phyloP scores from a whole-genome alignment of 92 coral and sea anemone genomes.

The Meandrina meandrites region DNA sequence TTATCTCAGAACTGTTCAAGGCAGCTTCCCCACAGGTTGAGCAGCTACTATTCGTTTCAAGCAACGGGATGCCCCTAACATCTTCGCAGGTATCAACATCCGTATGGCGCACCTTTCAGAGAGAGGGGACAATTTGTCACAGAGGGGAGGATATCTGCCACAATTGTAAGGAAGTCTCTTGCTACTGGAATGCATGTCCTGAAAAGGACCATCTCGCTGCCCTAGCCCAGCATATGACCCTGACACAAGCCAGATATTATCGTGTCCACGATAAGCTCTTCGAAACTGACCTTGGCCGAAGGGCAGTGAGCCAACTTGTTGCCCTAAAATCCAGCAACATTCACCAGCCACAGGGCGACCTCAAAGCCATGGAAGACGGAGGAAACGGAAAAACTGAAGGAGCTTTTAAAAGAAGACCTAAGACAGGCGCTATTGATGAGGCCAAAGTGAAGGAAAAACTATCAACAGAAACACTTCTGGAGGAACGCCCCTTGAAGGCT shows the following conservation, averaged over 20 bases:
- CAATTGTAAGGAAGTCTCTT: constrained; percentile 58
- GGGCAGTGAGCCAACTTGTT: constrained; percentile 58
- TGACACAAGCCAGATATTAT: constrained; percentile 48
- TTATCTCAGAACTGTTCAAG: constrained; percentile 44
- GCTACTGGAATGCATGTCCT: constrained; percentile 53
- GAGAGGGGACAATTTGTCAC: constrained; percentile 44
- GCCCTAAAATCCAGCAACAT: background rate
- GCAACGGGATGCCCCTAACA: constrained; percentile 49
- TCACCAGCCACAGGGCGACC: background rate
- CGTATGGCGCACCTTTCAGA: constrained; percentile 56
- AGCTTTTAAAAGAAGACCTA: too few species aligned
- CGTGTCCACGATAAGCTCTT: constrained; percentile 50
- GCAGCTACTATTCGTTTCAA: background rate
- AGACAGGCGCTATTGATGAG: too few species aligned
- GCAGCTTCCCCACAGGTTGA: constrained; percentile 24
- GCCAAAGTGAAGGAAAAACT: too few species aligned
- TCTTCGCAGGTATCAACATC: constrained; percentile 54
- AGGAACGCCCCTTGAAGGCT: too few species aligned
- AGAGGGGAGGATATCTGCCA: constrained; percentile 46
- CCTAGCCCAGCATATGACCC: constrained; percentile 54
- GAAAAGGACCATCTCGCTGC: constrained; percentile 54
- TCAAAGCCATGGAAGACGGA: too few species aligned
- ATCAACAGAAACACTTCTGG: too few species aligned
- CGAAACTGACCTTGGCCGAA: constrained; percentile 51
- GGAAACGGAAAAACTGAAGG: too few species aligned